phyloP scores from a whole-genome alignment of 2,113 vertebrate species.

The Oryzias celebensis region DNA sequence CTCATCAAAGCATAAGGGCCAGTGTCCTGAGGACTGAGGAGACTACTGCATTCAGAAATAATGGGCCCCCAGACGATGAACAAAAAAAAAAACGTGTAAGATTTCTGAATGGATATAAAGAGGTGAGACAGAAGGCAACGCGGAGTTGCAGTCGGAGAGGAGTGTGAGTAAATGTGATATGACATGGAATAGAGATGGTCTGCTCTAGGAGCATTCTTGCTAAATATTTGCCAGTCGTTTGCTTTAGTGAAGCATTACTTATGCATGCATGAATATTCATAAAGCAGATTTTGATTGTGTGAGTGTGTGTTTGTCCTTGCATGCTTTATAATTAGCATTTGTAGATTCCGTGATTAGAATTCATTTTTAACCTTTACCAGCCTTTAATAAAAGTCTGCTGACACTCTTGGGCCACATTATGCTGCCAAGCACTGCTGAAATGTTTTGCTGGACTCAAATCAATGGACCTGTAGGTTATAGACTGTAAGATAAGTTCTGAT shows the following conservation, averaged over 20 bases:
- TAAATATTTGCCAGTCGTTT: conserved; percentile 67
- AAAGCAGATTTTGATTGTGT: conserved; percentile 32
- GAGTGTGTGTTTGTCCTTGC: conserved; percentile 27
- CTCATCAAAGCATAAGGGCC: conserved; percentile 64
- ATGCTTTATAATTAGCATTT: conserved; percentile 54
- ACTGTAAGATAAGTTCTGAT: conserved; percentile 12
- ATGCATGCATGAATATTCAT: conserved; percentile 69
- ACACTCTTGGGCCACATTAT: conserved; percentile 24
- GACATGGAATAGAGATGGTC: conserved; percentile 5
- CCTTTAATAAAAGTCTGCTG: conserved; percentile 49
- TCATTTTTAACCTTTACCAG: conserved; percentile 54
- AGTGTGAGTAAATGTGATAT: background rate
- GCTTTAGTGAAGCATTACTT: conserved; percentile 61
- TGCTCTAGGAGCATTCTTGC: conserved; percentile 35
- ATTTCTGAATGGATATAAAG: conserved; percentile 12
- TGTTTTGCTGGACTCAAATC: conserved; percentile 20
- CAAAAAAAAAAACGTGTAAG: conserved; percentile 13
- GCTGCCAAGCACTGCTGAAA: conserved; percentile 9
- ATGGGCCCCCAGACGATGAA: conserved; percentile 31
- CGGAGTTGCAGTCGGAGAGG: conserved; percentile 25
- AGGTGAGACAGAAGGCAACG: conserved; percentile 64
- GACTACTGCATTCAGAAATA: conserved; percentile 22
- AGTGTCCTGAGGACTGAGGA: conserved; percentile 38
- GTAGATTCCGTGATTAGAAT: conserved; percentile 62
- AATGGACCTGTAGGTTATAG: conserved; percentile 9